Base-by-base conservation (phyloP, 2,797 vertebrate genomes). In the Thamnophis elegans region DNA sequence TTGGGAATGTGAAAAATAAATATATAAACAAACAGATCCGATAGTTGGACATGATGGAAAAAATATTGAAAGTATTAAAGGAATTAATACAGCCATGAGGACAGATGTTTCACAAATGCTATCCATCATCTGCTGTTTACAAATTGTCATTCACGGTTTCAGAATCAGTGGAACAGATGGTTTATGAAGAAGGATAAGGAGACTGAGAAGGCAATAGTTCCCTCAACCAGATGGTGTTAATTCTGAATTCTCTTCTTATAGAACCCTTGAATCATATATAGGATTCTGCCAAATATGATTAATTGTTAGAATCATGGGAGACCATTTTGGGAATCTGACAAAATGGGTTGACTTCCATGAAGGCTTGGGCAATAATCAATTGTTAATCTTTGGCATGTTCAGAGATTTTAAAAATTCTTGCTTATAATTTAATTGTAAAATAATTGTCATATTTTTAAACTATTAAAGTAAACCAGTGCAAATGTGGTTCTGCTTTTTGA, bases 11-110 rank as follows among this genome's bases (percentile, higher is more conserved):
- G 32, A 73, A 73, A 36, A 73, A 73, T 73, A 73, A 36, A 73
- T 36, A 36, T 36, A 73, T 8, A 73, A 73, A 28, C 60, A 65
- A 65, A 73, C 65, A 73, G 20, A 82, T 25, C 73, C 4, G 47
- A 47, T 82, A 82, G 36, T 12, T 82, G 36, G 73, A 47, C 73
- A 47, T 47, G 73, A 90, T 85, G 92, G 65, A 82, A 54, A 90
- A 94, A 94, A 91, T 95, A 88, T 92, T 94, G 89, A 94, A 94
- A 90, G 28, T 95, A 95, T 95, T 95, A 95, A 96, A 94, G 94
- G 9, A 95, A 94, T 97, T 95, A 95, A 95, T 94, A 65, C 51
- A 92, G 96, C 95, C 94, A 94, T 20, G 93, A 92, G 91, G 88
- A 92, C 91, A 59, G 58, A 90, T 91, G 85, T 32, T 91, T 91